Percentiles rank a stretch among this genome's conserved stretches.
These are phyloP conservation scores for Bostrychus sinensis DNA, from an alignment of 2,113 vertebrate genomes.

Conservation along the genomic window DNA sequence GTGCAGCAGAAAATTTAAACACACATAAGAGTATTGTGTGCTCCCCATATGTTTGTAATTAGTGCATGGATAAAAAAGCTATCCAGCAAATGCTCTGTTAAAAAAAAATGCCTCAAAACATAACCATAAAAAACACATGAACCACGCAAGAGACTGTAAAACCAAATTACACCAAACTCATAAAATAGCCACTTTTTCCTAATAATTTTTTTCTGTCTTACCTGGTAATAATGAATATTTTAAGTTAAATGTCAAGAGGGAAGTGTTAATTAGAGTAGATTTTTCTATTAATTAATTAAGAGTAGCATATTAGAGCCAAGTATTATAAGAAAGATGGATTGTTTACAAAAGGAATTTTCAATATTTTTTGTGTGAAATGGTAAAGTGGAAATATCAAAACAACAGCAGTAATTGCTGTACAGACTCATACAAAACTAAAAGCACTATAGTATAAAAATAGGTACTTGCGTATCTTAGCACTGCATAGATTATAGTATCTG, in stretches of 20 bases:
- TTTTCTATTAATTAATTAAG: not conserved
- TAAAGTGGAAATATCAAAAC: no score
- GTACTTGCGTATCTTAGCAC: no score
- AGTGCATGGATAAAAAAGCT: not conserved
- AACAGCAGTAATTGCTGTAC: no score
- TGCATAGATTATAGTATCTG: no score
- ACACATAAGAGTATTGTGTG: not conserved
- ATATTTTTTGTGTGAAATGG: no score
- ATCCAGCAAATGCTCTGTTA: not conserved
- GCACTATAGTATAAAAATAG: no score
- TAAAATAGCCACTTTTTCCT: not conserved
- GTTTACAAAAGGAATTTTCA: no score
- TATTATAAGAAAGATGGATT: not conserved
- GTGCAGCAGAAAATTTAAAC: not conserved
- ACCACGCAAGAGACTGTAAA: not conserved
- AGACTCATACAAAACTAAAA: no score
- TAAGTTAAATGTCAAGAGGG: no score
- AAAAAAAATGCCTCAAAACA: conserved; percentile 31
- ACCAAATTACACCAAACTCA: not conserved
- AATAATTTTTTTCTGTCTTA: not conserved
- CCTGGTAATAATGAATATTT: not conserved
- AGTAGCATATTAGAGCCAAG: not conserved
- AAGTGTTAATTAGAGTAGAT: not conserved
- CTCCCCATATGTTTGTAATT: not conserved
- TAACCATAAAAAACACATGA: not conserved